A percentile compares a stretch with the other conserved stretches of the same genome.
Conservation (phyloP, 2,113 vertebrate genomes). For the Halichoeres trimaculatus region DNA sequence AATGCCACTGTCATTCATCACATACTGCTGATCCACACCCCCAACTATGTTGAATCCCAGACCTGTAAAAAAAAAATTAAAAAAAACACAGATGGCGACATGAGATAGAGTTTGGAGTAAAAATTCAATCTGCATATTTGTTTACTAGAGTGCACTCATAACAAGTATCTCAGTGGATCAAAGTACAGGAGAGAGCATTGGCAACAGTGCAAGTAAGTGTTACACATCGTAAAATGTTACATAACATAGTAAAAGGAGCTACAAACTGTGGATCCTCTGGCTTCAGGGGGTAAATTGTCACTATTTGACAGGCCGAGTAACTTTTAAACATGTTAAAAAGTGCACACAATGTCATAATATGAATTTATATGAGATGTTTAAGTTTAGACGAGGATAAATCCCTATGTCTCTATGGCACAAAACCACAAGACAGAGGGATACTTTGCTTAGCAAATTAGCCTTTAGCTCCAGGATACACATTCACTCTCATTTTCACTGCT, state of each 20-base stretch:
- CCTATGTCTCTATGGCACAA: accelerated
- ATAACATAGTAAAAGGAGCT: background rate
- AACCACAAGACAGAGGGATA: background rate
- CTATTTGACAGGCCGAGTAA: conserved; percentile 6
- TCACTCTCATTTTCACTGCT: conserved; percentile 32
- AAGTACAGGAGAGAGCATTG: conserved; percentile 36
- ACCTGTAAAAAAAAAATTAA: conserved; percentile 80
- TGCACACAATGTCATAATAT: background rate
- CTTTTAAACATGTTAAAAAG: conserved; percentile 18
- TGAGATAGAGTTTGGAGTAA: background rate
- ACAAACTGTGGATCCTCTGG: no score
- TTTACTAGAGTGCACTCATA: background rate
- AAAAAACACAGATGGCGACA: background rate
- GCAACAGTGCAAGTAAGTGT: background rate
- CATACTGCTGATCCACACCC: conserved; percentile 91
- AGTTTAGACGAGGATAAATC: accelerated
- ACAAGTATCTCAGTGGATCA: conserved; percentile 47
- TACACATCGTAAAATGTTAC: conserved; percentile 1
- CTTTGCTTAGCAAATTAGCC: conserved; percentile 30
- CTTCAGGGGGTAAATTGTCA: background rate
- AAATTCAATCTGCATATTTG: background rate
- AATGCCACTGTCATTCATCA: conserved; percentile 90
- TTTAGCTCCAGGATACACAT: conserved; percentile 39
- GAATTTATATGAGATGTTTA: background rate
- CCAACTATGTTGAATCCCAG: conserved; percentile 98